Percentiles rank a stretch among this genome's conserved stretches.
phyloP scores from a whole-genome alignment of 2,888 invertebrate species.

The Apodemia zela region DNA sequence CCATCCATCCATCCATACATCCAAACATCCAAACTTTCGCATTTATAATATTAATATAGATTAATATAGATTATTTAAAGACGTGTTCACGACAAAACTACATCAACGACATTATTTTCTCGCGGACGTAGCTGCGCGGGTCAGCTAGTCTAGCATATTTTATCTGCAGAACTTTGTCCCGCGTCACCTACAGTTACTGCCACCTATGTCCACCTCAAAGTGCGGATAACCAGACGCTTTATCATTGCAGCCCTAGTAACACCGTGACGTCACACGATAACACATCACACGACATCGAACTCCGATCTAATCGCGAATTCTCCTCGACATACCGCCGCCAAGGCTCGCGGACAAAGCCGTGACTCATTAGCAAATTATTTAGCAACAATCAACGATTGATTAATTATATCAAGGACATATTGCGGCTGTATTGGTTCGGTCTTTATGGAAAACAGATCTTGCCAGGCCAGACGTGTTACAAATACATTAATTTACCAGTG shows the following conservation, averaged over 20 bases:
- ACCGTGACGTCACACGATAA: conserved; percentile 1
- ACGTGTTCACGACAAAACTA: too few species aligned
- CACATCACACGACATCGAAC: not conserved
- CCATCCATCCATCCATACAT: too few species aligned
- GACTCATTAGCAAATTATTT: not conserved
- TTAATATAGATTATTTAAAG: too few species aligned
- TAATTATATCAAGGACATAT: not conserved
- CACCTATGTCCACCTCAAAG: not conserved
- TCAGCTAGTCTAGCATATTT: too few species aligned
- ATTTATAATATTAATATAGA: too few species aligned
- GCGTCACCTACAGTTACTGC: not conserved
- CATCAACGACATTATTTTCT: too few species aligned
- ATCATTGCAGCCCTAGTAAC: not conserved
- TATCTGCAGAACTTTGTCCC: not conserved
- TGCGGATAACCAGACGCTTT: not conserved
- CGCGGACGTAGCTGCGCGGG: too few species aligned
- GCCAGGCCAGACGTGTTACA: too few species aligned
- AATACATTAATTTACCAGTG: too few species aligned
- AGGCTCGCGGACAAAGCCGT: not conserved
- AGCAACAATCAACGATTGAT: not conserved
- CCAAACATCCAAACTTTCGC: too few species aligned
- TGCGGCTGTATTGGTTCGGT: not conserved
- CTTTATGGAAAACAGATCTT: not conserved
- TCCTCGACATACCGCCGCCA: not conserved
- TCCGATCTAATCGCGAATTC: conserved; percentile 10